phyloP scores from a whole-genome alignment of 1,140 invertebrate species.

The Bilobella aurantiaca region DNA sequence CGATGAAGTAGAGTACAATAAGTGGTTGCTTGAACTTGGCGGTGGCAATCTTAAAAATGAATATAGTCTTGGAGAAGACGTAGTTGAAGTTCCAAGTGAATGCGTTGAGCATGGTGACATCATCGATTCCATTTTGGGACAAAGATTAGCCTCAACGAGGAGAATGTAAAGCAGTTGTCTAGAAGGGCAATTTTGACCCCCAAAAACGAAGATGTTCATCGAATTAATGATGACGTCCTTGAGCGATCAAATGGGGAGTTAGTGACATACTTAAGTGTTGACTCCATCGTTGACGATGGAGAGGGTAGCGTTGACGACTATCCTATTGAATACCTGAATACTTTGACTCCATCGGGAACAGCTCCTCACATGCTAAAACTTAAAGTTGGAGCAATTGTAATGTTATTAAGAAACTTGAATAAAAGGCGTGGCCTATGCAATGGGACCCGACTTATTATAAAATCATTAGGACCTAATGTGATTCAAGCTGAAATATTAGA shows the following conservation, averaged over 20 bases:
- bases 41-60: conserved; percentile 22
- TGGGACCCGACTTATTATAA: conserved; percentile 38
- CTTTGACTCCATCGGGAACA: conserved; percentile 36
- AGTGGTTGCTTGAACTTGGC: conserved; percentile 27
- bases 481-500: conserved; percentile 8
- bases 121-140: conserved; percentile 36
- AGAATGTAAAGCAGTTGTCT: conserved; percentile 36
- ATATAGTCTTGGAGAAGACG: conserved; percentile 9
- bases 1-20: conserved; percentile 15
- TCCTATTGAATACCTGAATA: conserved; percentile 40
- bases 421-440: conserved; percentile 37
- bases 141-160: conserved; percentile 28
- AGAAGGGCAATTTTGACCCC: conserved; percentile 36
- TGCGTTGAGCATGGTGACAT: conserved; percentile 33
- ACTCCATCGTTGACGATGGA: conserved; percentile 32
- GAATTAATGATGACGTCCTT: conserved; percentile 32
- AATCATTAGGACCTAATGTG: conserved; percentile 13
- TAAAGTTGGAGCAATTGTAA: conserved; percentile 39
- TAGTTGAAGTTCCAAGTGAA: conserved; percentile 30
- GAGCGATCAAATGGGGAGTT: background rate
- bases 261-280: conserved; percentile 21
- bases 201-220: conserved; percentile 33
- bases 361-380: conserved; percentile 40
- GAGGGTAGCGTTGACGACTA: conserved; percentile 26
- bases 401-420: conserved; percentile 41